Conservation (phyloP, 2,113 vertebrate species). For the Burhinus oedicnemus region DNA sequence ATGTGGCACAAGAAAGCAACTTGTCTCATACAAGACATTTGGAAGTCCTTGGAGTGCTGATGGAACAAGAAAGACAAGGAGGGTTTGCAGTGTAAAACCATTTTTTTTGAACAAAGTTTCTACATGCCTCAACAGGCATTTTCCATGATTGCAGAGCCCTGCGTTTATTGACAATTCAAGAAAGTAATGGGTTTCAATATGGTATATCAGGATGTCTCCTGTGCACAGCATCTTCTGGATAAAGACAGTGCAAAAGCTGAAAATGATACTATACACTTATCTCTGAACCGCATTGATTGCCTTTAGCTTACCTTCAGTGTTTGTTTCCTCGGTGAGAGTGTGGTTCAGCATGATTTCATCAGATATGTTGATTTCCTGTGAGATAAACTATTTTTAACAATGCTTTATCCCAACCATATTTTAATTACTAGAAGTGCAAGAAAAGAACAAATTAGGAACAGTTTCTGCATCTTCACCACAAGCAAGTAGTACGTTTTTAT, state of each 20-base stretch:
- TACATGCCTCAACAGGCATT: background rate
- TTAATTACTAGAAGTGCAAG: background rate
- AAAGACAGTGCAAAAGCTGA: background rate
- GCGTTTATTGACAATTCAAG: background rate
- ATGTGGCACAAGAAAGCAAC: background rate
- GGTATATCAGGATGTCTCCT: background rate
- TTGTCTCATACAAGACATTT: background rate
- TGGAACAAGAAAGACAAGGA: background rate
- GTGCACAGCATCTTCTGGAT: background rate
- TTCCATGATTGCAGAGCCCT: background rate
- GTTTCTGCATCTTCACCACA: background rate
- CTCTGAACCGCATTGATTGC: background rate
- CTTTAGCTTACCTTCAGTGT: background rate
- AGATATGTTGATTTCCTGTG: background rate
- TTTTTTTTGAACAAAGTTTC: background rate
- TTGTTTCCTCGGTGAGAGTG: background rate
- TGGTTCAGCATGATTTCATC: background rate
- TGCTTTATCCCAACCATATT: background rate
- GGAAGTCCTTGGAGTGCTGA: accelerated
- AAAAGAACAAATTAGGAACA: background rate
- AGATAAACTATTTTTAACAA: background rate
- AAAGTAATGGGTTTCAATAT: background rate
- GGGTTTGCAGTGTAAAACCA: background rate
- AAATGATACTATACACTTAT: background rate
- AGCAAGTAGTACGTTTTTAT: background rate